phyloP scores from a whole-genome alignment of 2,113 vertebrate species.

The Fregata magnificens region DNA sequence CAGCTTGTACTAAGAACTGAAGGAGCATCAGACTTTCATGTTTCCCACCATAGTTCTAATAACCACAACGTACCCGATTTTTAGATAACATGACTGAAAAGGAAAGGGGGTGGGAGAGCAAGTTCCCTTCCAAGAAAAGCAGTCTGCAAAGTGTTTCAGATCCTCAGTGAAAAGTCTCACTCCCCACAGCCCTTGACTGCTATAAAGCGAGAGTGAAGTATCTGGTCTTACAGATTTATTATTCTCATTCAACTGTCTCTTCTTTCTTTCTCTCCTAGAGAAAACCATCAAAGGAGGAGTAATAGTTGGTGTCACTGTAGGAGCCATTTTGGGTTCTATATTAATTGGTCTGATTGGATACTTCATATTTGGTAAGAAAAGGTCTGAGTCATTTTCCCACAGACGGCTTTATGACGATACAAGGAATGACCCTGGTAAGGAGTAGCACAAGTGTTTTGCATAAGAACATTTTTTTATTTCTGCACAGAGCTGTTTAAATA shows the following conservation, averaged over 20 bases:
- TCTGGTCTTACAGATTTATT: neutral
- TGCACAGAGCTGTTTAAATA: neutral
- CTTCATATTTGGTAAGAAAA: constrained; percentile 72
- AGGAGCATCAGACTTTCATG: neutral
- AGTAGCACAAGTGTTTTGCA: neutral
- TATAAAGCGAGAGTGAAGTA: neutral
- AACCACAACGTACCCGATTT: neutral
- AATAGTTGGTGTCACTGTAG: constrained; percentile 73
- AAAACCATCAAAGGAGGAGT: constrained; percentile 26
- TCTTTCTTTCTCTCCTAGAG: constrained; percentile 15
- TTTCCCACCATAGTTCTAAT: neutral
- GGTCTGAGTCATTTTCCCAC: constrained; percentile 79
- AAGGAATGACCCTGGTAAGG: constrained; percentile 83
- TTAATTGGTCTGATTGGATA: constrained; percentile 75
- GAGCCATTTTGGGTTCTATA: constrained; percentile 64
- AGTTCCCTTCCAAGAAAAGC: neutral
- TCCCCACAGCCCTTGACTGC: neutral
- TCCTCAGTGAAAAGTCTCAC: neutral
- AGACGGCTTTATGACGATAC: constrained; percentile 84
- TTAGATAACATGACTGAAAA: neutral
- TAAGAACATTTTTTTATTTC: neutral
- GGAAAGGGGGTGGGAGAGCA: neutral
- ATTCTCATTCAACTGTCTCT: neutral
- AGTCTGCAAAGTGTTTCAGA: neutral
- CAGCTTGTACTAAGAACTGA: neutral